A percentile compares a stretch with the other conserved stretches of the same genome.
Evolutionary conservation across 1,140 invertebrate genomes (phyloP).

Genomic region (Eubasilissa regina): DNA sequence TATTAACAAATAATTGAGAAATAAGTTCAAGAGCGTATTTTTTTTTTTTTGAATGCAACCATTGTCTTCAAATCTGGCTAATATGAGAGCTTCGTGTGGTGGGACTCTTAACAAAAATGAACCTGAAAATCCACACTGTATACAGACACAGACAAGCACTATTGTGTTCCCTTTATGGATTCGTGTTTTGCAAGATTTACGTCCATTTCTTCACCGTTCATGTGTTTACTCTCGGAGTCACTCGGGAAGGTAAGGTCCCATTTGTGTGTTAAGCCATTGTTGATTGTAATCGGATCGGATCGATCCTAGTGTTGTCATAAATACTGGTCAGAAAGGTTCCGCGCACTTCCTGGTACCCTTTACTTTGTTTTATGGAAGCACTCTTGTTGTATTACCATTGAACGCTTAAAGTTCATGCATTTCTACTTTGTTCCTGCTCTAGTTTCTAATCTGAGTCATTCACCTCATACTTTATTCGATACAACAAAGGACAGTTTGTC

Average conservation of each 20-base stretch:
- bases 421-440: no score
- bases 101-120: not conserved
- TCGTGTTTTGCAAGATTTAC: conserved; percentile 22
- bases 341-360: no score
- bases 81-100: not conserved
- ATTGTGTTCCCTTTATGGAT: conserved; percentile 21
- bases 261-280: conserved; percentile 7
- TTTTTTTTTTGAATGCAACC: not conserved
- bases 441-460: no score
- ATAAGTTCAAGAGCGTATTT: no score
- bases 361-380: no score
- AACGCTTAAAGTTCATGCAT: no score
- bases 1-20: no score
- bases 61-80: conserved; percentile 9
- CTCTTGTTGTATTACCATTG: no score
- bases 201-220: conserved; percentile 7
- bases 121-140: conserved; percentile 2
- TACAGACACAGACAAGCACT: conserved; percentile 1
- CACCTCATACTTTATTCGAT: no score
- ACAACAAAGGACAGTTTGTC: no score
- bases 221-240: not conserved
- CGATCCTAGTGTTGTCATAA: conserved; percentile 20
- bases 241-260: not conserved
- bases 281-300: conserved; percentile 14
- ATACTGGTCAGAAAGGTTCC: not conserved